Base-by-base conservation (phyloP, 2,113 vertebrate species). In the Rhea americana region DNA sequence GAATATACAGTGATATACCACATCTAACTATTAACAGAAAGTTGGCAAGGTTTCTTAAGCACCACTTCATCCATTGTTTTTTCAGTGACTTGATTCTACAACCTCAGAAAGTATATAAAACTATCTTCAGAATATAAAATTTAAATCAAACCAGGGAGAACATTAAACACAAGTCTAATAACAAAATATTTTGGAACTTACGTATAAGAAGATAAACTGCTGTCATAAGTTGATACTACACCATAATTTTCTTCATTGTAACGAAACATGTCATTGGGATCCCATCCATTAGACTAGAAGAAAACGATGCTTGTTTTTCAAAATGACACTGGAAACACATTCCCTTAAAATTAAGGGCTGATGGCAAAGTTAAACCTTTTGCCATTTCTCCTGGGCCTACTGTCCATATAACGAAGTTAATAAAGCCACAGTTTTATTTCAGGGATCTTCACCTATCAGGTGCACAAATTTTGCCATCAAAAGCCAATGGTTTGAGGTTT, bases 181-280 rank as follows among this genome's bases (percentile, higher is more conserved):
- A 92, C 71, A 91, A 95, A 92, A 93, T 89, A 82, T 78, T 81
- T 92, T 35, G 55, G 85, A 95, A 98, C 99, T 99, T 98, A 99
- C 99, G 99, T 99, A 92, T 99, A 99, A 58, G 99, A 99, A 94
- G 99, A 99, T 83, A 99, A 98, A 97, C 99, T 99, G 98, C 99
- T 99, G 98, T 99, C 99, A 82, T 99, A 99, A 56, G 99, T 99
- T 79, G 99, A 99, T 87, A 99, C 98, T 89, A 99, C 98, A 90
- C 99, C 99, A 82, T 99, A 99, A 94, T 99, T 99, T 98, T 99
- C 99, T 97, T 99, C 99, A 95, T 99, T 99, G 97, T 98, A 99
- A 95, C 99, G 99, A 98, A 99, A 99, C 99, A 99, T 99, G 97
- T 99, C 99, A 95, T 99, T 99, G 95, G 99, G 99, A 98, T 99